Base-by-base conservation (phyloP, 2,113 vertebrate species). In the Sturnira hondurensis region DNA sequence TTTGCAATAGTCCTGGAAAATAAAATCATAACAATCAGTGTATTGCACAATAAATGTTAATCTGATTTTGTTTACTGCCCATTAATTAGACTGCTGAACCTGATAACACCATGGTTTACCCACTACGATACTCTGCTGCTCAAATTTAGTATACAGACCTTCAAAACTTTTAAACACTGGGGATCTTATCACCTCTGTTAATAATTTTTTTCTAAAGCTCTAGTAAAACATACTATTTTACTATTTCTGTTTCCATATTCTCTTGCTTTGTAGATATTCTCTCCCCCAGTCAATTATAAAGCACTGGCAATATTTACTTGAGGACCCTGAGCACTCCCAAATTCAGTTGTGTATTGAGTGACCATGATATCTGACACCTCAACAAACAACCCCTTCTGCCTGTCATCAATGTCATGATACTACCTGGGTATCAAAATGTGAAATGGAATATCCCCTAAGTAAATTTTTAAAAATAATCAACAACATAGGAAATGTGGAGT, bases 381-480 rank as follows among this genome's bases (percentile, higher is more conserved):
- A 89, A 91, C 19, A 89, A 97, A 95, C 68, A 81, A 96, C 17
- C 28, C n/a, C 33, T 28, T 83, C 22, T 78, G 45, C 54, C 36
- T 56, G 19, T 71, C 33, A 61, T 67, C 14, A 90, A 54, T 54
- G 17, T 70, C 73, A 16, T 82, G 10, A 36, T 73, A 83, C 41
- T 87, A 96, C 33, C 26, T 92, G 10, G n/a, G 11, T 52, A 80
- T 47, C 84, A 91, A 87, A 94, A 86, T 71, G 36, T 78, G 11
- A 15, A 87, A 90, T 38, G 22, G n/a, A 81, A 68, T 87, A 89
- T 36, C 24, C 8, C 14, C 52, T 82, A 91, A 84, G 15, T 45
- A 92, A 83, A 45, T 87, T 74, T 19, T 80, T 31, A 33, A 50
- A 89, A 76, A 61, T 86, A 77, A 76, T 15, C 52, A 82, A 45